Percentiles rank a stretch among this genome's conserved stretches.
phyloP scores from a whole-genome alignment of 2,113 vertebrate genomes.

The Phaethon lepturus region DNA sequence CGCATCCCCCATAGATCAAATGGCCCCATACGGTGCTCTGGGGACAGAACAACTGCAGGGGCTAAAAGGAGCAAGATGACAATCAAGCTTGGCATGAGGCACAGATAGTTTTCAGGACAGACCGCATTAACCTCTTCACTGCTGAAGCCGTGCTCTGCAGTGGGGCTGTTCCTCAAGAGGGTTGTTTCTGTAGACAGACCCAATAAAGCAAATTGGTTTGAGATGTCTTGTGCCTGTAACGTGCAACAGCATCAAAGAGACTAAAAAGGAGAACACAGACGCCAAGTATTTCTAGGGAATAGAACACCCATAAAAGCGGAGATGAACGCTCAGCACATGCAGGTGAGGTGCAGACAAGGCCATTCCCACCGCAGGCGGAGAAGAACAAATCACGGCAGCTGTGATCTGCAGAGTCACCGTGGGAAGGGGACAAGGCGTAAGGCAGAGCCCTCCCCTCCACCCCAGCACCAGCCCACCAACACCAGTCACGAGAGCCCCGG shows the following conservation, averaged over 20 bases:
- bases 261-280: neutral
- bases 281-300: neutral
- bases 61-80: neutral
- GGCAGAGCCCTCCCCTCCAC: neutral
- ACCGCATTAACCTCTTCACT: neutral
- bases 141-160: neutral
- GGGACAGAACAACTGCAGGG: neutral
- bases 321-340: accelerated
- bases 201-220: neutral
- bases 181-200: neutral
- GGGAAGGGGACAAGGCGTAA: neutral
- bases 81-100: neutral
- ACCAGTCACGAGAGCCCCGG: accelerated
- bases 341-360: neutral
- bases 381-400: neutral
- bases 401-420: neutral
- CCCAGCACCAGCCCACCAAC: neutral
- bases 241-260: neutral
- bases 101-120: neutral
- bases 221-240: neutral
- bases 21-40: neutral
- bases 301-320: neutral
- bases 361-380: neutral
- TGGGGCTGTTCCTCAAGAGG: neutral
- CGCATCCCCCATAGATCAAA: accelerated